phyloP scores from a whole-genome alignment of 1,140 invertebrate species.

The Magallana ariakensis region DNA sequence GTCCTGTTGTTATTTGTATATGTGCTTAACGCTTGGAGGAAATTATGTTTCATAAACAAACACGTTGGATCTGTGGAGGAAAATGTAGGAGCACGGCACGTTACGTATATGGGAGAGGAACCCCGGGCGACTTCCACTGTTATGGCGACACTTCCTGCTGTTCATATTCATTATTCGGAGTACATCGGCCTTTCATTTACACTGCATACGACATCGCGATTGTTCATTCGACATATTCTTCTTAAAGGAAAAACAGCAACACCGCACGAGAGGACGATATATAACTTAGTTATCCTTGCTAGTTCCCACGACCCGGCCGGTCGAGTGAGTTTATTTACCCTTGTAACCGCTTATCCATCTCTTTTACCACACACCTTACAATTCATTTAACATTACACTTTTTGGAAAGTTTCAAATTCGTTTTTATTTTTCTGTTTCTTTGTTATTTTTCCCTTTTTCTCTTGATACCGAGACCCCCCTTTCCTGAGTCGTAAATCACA shows the following conservation, averaged over 20 bases:
- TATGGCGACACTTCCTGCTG: slow-evolving; percentile 21
- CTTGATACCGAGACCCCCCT: not conserved
- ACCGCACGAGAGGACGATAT: not conserved
- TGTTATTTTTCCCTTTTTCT: not conserved
- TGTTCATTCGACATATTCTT: slow-evolving; percentile 13
- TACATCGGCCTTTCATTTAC: slow-evolving; percentile 33
- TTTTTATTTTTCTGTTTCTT: not conserved
- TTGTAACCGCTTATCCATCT: slow-evolving; percentile 6
- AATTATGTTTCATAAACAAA: not conserved
- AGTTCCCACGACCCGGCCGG: slow-evolving; percentile 5
- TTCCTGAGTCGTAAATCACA: not conserved
- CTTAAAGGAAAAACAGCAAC: not conserved
- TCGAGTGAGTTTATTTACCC: slow-evolving; percentile 33
- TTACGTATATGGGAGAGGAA: not conserved
- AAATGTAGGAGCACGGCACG: not conserved
- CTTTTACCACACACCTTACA: not conserved
- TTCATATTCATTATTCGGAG: slow-evolving; percentile 26
- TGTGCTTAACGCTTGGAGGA: not conserved
- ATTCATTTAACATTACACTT: slow-evolving; percentile 32
- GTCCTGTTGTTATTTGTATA: too few species aligned
- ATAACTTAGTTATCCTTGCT: not conserved
- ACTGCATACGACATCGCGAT: slow-evolving; percentile 33
- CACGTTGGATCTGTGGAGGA: not conserved
- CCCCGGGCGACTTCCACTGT: not conserved
- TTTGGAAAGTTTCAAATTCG: not conserved